These are phyloP conservation scores for Varanus salvator DNA, from an alignment of 2,113 vertebrate genomes.

Conservation along the genomic window DNA sequence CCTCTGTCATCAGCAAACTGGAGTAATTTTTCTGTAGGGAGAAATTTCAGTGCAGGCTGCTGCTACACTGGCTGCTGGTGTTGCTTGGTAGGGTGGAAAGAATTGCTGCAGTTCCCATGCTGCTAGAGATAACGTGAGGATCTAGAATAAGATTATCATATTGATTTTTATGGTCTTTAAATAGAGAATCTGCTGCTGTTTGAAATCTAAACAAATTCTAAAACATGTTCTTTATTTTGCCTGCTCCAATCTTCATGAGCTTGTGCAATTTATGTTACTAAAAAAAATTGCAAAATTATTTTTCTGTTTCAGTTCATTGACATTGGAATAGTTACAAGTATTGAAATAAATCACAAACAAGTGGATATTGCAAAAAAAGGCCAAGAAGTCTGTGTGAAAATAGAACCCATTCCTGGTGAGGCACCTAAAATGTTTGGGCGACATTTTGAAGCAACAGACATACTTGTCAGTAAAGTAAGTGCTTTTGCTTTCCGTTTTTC, in stretches of 20 bases:
- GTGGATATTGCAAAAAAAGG: conserved; percentile 96
- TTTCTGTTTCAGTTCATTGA: conserved; percentile 89
- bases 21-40: not conserved
- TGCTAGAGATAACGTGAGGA: not conserved
- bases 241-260: not conserved
- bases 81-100: not conserved
- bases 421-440: conserved; percentile 98
- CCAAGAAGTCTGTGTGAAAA: conserved; percentile 97
- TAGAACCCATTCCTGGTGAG: conserved; percentile 96
- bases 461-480: conserved; percentile 94
- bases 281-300: not conserved
- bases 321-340: conserved; percentile 95
- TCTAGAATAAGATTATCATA: not conserved
- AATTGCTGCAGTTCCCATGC: not conserved
- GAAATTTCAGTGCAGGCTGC: not conserved
- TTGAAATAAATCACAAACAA: conserved; percentile 95
- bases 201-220: not conserved
- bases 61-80: not conserved
- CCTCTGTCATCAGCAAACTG: not conserved
- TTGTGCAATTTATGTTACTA: not conserved
- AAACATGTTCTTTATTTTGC: not conserved
- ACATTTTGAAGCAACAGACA: conserved; percentile 96
- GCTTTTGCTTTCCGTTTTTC: not conserved
- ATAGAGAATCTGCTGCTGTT: not conserved
- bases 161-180: not conserved